Conservation (phyloP, 2,113 vertebrate species). For the Petrocephalus zakoni region DNA sequence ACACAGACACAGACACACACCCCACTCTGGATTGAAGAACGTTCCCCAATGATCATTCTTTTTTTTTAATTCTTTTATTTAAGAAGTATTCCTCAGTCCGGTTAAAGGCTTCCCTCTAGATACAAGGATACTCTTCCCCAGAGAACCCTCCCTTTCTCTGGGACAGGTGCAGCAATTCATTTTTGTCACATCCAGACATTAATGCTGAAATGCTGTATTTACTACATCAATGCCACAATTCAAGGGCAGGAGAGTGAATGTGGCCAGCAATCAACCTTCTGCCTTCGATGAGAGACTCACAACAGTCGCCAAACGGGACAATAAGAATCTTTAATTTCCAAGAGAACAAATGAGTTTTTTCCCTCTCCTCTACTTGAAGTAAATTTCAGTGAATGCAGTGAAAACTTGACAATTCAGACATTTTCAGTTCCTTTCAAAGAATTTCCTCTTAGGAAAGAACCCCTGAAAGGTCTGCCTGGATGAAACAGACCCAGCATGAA, state of each 20-base stretch:
- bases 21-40: background rate
- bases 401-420: constrained; percentile 15
- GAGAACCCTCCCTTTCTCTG: background rate
- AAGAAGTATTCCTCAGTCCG: background rate
- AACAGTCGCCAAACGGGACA: background rate
- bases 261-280: background rate
- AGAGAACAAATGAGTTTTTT: constrained; percentile 5
- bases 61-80: background rate
- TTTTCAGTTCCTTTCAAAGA: constrained; percentile 18
- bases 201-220: background rate
- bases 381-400: background rate
- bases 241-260: background rate
- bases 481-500: background rate
- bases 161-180: background rate
- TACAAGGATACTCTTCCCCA: background rate
- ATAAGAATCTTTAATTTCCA: constrained; percentile 4
- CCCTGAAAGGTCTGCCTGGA: background rate
- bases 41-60: constrained; percentile 2
- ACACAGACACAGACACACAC: background rate
- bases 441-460: constrained; percentile 1
- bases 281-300: background rate
- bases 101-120: background rate
- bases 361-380: background rate
- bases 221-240: background rate
- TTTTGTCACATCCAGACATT: background rate